These are phyloP conservation scores for Oncorhynchus tshawytscha DNA, from an alignment of 2,113 vertebrate species.

Conservation along the genomic window DNA sequence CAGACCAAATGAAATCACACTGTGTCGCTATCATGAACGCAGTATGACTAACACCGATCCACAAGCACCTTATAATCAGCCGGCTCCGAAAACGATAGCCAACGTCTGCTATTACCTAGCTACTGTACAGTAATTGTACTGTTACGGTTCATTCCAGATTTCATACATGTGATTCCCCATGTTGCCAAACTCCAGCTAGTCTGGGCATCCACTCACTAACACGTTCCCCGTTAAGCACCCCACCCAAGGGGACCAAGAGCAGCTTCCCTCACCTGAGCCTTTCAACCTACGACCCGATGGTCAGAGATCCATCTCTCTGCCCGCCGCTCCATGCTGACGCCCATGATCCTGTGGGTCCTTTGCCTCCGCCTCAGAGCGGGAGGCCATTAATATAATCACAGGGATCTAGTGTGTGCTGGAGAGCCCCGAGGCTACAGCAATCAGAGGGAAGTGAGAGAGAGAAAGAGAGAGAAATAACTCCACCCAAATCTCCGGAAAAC, in stretches of 20 bases:
- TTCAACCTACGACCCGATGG: constrained; percentile 32
- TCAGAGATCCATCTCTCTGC: constrained; percentile 40
- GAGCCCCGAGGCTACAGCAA: constrained; percentile 66
- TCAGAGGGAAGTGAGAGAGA: constrained; percentile 47
- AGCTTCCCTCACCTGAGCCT: constrained; percentile 25
- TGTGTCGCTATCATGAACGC: neutral
- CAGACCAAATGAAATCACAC: neutral
- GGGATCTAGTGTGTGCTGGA: constrained; percentile 62
- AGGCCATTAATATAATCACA: constrained; percentile 72
- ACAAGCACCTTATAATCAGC: neutral
- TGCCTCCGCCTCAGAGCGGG: constrained; percentile 36
- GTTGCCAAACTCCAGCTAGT: neutral
- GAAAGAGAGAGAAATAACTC: constrained; percentile 64
- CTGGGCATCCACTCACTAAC: constrained; percentile 28
- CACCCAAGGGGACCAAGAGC: constrained; percentile 18
- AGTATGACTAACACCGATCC: neutral
- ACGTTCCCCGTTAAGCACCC: constrained; percentile 36
- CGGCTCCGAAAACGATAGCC: neutral
- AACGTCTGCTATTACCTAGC: neutral
- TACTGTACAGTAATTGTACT: neutral
- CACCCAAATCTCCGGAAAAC: constrained; percentile 48
- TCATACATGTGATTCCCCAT: neutral
- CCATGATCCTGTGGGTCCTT: constrained; percentile 31
- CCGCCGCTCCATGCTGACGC: constrained; percentile 7
- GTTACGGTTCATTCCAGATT: neutral